Conservation (phyloP, 2,113 vertebrate genomes). For the Erythrocebus patas region DNA sequence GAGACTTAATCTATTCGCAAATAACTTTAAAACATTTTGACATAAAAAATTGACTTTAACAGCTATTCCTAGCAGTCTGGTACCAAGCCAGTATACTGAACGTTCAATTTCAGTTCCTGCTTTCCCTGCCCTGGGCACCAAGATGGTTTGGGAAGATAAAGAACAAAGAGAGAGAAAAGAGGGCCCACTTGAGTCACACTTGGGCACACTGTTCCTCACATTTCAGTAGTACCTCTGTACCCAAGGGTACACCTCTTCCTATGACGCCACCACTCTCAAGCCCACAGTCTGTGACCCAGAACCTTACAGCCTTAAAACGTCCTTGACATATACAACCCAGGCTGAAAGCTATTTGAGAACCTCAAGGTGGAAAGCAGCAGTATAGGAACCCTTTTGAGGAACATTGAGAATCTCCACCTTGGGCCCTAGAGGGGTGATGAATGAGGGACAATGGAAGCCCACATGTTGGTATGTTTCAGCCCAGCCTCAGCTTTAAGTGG, state of each 20-base stretch:
- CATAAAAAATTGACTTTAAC: conserved; percentile 15
- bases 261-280: background rate
- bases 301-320: background rate
- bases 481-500: background rate
- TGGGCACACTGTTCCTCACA: background rate
- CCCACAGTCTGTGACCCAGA: background rate
- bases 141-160: conserved; percentile 18
- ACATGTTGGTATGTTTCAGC: background rate
- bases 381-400: background rate
- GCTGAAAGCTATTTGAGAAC: background rate
- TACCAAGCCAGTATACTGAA: conserved; percentile 18
- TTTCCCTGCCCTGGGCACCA: background rate
- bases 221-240: background rate
- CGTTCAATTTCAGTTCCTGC: conserved; percentile 32
- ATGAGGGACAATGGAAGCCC: background rate
- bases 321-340: background rate
- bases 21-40: conserved; percentile 42
- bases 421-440: background rate
- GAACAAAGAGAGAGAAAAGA: background rate
- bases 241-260: background rate
- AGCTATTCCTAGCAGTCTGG: background rate
- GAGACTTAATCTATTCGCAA: conserved; percentile 35
- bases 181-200: background rate
- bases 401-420: background rate
- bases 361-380: background rate